These are phyloP conservation scores for Oreohelix idahoensis DNA, from an alignment of 1,140 invertebrate species.

Conservation along the genomic window DNA sequence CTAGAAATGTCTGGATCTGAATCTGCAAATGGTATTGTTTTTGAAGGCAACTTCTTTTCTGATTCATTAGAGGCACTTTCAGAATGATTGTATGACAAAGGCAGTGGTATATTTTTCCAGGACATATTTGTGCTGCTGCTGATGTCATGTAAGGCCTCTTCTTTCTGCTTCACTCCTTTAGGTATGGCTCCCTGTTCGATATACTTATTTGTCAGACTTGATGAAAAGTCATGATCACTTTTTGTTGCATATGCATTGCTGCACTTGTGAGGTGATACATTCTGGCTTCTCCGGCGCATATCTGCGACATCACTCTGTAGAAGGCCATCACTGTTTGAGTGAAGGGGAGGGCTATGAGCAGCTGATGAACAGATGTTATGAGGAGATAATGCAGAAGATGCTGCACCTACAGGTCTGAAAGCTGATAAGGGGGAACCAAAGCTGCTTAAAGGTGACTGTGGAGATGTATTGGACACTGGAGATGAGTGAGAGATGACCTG, in stretches of 20 bases:
- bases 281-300: background rate
- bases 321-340: background rate
- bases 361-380: background rate
- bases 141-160: background rate
- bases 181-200: slow-evolving; percentile 31
- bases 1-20: slow-evolving; percentile 12
- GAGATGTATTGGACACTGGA: background rate
- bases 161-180: background rate
- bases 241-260: background rate
- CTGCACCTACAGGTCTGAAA: slow-evolving; percentile 25
- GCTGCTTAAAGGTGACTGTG: background rate
- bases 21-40: slow-evolving; percentile 28
- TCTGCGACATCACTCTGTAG: background rate
- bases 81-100: slow-evolving; percentile 32
- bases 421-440: slow-evolving; percentile 24
- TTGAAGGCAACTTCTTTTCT: slow-evolving; percentile 25
- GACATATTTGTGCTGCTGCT: slow-evolving; percentile 9
- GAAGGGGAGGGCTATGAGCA: background rate
- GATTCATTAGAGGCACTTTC: slow-evolving; percentile 29
- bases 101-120: slow-evolving; percentile 33
- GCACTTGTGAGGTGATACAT: background rate
- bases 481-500: slow-evolving; percentile 11
- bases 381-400: background rate
- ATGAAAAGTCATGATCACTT: background rate
- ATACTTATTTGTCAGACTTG: background rate